Evolutionary conservation across 2,888 invertebrate species (phyloP), one percentile per base, ranked within the genome.

Genomic region (Pristionchus entomophagus): DNA sequence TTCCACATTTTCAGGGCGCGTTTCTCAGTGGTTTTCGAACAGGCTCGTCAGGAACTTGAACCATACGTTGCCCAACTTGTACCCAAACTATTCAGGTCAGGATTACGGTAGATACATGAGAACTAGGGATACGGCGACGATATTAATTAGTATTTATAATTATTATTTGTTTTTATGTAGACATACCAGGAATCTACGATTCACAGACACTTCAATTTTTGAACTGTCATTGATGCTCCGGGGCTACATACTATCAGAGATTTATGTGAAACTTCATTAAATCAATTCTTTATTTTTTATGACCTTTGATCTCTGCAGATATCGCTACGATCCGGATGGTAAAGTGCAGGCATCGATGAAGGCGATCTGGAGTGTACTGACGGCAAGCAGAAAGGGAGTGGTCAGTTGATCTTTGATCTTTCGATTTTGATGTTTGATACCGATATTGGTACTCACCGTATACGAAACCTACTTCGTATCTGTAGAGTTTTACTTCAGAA

Each of bases 261-360:
- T n/a, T n/a, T n/a, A n/a, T n/a, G n/a, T n/a, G n/a, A n/a, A n/a
- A n/a, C n/a, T n/a, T n/a, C n/a, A n/a, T n/a, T n/a, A n/a, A n/a
- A n/a, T n/a, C n/a, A n/a, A n/a, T n/a, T n/a, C n/a, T n/a, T n/a
- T n/a, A n/a, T n/a, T n/a, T n/a, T n/a, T n/a, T n/a, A n/a, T n/a
- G n/a, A n/a, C 4, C 29, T 32, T 35, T 32, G 26, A 32, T 26
- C 14, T 26, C 45, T 73, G 1, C 38, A 88, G 90, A 78, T 96
- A 96, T 94, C 96, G 97, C 93, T 98, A 97, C 94, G 97, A 98
- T 94, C 97, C 98, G 19, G 97, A 97, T 87, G 96, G 97, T 51
- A 96, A 96, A 93, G 96, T 97, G 90, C 97, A 97, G 94, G 96
- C 96, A 93, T 97, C 97, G 26, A 98, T 98, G 97, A 95, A 96